Percentiles rank a stretch among this genome's conserved stretches.
These are phyloP conservation scores for Synanthedon formicaeformis DNA, from an alignment of 2,888 invertebrate genomes.

Conservation along the genomic window DNA sequence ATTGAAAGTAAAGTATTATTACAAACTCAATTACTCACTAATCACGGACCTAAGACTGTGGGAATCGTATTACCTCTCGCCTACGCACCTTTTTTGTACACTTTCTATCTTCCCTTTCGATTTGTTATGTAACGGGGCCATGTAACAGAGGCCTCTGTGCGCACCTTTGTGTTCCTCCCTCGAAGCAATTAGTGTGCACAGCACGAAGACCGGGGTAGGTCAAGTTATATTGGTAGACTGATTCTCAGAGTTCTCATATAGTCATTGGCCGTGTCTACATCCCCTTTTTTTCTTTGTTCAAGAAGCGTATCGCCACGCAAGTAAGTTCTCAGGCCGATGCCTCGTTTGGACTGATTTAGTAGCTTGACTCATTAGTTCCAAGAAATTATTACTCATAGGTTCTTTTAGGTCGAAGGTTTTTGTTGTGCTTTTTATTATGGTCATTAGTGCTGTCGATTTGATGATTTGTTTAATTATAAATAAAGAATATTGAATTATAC, in stretches of 20 bases:
- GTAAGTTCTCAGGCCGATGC: conserved; percentile 45
- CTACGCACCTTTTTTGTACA: conserved; percentile 26
- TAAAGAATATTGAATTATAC: background rate
- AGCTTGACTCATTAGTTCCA: conserved; percentile 13
- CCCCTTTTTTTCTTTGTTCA: conserved; percentile 60
- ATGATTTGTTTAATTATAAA: background rate
- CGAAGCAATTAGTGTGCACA: conserved; percentile 10
- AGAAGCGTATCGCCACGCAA: conserved; percentile 59
- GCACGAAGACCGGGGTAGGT: conserved; percentile 19
- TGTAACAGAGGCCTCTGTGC: conserved; percentile 18
- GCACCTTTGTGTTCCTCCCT: conserved; percentile 14
- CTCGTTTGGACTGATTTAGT: conserved; percentile 35
- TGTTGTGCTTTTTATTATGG: background rate
- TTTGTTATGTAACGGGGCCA: conserved; percentile 22
- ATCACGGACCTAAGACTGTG: conserved; percentile 32
- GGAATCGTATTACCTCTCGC: conserved; percentile 37
- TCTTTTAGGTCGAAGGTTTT: conserved; percentile 12
- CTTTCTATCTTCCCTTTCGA: conserved; percentile 24
- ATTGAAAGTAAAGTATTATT: background rate
- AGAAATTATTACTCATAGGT: conserved; percentile 15
- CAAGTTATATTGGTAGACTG: conserved; percentile 29
- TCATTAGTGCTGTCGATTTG: background rate
- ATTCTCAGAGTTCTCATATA: conserved; percentile 40
- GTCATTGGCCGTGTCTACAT: conserved; percentile 43
- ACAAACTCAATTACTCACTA: conserved; percentile 16